Evolutionary conservation across 1,140 invertebrate species (phyloP).

Genomic region (Orius insidiosus): DNA sequence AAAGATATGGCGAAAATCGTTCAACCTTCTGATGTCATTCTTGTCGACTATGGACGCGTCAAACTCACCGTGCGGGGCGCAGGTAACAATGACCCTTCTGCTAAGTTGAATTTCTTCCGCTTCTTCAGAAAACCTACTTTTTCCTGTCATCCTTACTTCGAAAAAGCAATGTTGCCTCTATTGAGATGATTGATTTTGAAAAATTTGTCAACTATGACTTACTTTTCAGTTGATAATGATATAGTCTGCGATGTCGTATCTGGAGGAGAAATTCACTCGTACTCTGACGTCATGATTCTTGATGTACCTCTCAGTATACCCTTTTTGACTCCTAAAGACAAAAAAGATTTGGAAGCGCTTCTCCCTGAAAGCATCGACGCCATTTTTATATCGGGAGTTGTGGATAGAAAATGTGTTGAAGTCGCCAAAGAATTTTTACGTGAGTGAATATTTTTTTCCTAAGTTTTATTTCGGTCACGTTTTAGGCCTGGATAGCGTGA

Average conservation of each 20-base stretch:
- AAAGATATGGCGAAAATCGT: conserved; percentile 61
- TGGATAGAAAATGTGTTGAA: conserved; percentile 3
- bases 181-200: too few relatives aligned
- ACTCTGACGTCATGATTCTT: conserved; percentile 50
- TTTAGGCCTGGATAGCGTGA: background rate
- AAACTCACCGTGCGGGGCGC: conserved; percentile 43
- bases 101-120: too few relatives aligned
- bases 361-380: conserved; percentile 45
- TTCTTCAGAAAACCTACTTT: too few relatives aligned
- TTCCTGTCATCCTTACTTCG: too few relatives aligned
- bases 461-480: background rate
- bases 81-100: conserved; percentile 9
- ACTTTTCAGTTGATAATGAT: conserved; percentile 25
- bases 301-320: conserved; percentile 60
- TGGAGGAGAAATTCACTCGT: conserved; percentile 29
- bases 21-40: conserved; percentile 41
- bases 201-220: conserved; percentile 27
- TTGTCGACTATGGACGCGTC: conserved; percentile 64
- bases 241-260: conserved; percentile 32
- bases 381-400: conserved; percentile 21
- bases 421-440: background rate
- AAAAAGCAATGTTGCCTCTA: too few relatives aligned
- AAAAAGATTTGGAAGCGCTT: conserved; percentile 51
- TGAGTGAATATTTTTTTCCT: background rate
- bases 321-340: conserved; percentile 63